Conservation (phyloP, 2,797 vertebrate genomes). For the Pachyuromys duprasi region DNA sequence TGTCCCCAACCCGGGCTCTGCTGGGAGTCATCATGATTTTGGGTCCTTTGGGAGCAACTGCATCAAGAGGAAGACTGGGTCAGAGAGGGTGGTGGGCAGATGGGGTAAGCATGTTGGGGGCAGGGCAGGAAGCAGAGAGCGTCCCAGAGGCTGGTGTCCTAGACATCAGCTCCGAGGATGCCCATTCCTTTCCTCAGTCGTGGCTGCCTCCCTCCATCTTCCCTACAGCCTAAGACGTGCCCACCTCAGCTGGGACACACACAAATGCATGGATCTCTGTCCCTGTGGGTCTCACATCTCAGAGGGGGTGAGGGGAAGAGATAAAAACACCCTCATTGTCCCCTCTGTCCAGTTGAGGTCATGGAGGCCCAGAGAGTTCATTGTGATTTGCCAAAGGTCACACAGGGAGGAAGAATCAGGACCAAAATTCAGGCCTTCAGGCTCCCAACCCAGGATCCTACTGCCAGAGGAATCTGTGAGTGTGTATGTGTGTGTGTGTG, state of each 20-base stretch:
- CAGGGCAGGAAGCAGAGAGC: rapidly evolving
- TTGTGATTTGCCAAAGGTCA: not conserved
- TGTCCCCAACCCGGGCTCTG: slow-evolving; percentile 96
- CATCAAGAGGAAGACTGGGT: slow-evolving; percentile 43
- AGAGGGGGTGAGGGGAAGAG: not conserved
- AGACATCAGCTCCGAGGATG: too few species aligned
- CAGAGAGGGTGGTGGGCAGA: not conserved
- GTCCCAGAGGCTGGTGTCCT: not conserved
- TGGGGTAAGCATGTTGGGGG: too few species aligned
- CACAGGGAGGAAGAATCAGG: not conserved
- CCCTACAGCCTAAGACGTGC: rapidly evolving
- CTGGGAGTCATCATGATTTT: slow-evolving; percentile 94
- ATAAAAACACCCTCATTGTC: rapidly evolving
- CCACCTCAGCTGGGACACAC: not conserved
- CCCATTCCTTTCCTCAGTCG: too few species aligned
- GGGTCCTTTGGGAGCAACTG: slow-evolving; percentile 97
- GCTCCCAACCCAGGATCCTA: not conserved
- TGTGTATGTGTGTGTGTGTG: not conserved
- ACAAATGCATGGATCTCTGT: rapidly evolving
- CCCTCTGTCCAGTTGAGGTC: not conserved
- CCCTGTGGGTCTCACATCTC: too few species aligned
- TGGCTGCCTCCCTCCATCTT: rapidly evolving
- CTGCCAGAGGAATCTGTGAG: not conserved
- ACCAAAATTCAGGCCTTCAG: not conserved
- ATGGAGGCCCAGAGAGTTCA: not conserved